phyloP scores from a whole-genome alignment of 2,113 vertebrate species.

The Chionodraco myersi region DNA sequence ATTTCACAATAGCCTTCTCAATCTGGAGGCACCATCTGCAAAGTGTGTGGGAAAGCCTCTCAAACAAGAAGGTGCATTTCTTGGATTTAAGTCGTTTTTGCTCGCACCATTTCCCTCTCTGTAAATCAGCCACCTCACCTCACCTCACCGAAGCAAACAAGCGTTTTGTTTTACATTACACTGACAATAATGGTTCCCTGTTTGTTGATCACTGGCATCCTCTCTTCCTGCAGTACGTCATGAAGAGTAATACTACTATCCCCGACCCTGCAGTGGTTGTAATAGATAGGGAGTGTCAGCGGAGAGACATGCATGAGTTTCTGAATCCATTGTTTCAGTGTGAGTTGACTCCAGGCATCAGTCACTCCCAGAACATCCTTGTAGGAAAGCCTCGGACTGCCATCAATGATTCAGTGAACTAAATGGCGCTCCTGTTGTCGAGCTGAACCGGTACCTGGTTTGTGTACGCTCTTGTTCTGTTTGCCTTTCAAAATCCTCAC shows the following conservation, averaged over 20 bases:
- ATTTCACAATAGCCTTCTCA: background rate
- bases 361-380: slow-evolving; percentile 20
- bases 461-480: slow-evolving; percentile 42
- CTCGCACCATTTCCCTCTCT: background rate
- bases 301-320: background rate
- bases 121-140: background rate
- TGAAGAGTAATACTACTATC: slow-evolving; percentile 9
- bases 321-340: slow-evolving; percentile 5
- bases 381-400: background rate
- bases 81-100: background rate
- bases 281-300: background rate
- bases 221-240: slow-evolving; percentile 15
- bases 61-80: background rate
- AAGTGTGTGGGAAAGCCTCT: background rate
- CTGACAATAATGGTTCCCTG: background rate
- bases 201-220: slow-evolving; percentile 10
- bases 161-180: background rate
- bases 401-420: slow-evolving; percentile 43
- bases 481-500: slow-evolving; percentile 72
- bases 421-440: slow-evolving; percentile 6
- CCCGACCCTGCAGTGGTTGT: background rate
- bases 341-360: slow-evolving; percentile 23
- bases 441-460: background rate
- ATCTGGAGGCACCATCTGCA: background rate
- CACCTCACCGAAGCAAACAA: background rate